Evolutionary conservation across 2,797 vertebrate genomes (phyloP).

Genomic region (Anomalospiza imberbis): DNA sequence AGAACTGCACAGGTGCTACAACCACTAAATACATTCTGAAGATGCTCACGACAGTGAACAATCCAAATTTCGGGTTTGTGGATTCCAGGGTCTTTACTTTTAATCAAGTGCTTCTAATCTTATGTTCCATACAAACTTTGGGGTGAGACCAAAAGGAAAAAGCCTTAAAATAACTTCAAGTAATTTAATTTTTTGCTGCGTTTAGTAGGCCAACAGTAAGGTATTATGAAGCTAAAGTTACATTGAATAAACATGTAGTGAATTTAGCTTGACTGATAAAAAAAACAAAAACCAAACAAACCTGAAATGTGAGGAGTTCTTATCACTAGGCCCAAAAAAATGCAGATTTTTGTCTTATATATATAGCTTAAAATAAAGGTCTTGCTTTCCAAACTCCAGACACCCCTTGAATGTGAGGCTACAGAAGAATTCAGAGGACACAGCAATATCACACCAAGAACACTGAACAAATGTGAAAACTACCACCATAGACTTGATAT

Average conservation of each 20-base stretch:
- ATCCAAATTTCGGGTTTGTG: not conserved
- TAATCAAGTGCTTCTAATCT: not conserved
- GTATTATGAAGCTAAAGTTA: not conserved
- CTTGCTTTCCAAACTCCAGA: not conserved
- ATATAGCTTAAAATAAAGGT: not conserved
- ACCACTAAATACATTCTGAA: not conserved
- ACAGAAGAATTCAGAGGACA: not conserved
- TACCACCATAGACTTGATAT: not conserved
- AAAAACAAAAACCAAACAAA: not conserved
- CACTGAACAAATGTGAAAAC: not conserved
- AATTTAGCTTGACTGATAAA: not conserved
- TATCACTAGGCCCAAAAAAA: not conserved
- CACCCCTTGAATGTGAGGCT: not conserved
- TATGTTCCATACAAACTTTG: not conserved
- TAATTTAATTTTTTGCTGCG: not conserved
- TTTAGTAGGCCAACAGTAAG: not conserved
- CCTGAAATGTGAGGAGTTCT: not conserved
- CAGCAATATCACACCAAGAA: not conserved
- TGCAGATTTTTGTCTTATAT: not conserved
- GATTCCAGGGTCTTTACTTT: not conserved
- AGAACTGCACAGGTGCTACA: not conserved
- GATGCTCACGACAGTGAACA: not conserved
- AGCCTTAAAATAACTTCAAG: not conserved
- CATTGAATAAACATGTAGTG: not conserved
- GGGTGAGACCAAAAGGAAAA: not conserved